These are phyloP conservation scores for Cephus pygmeus DNA, from an alignment of 2,888 invertebrate species.

Conservation along the genomic window DNA sequence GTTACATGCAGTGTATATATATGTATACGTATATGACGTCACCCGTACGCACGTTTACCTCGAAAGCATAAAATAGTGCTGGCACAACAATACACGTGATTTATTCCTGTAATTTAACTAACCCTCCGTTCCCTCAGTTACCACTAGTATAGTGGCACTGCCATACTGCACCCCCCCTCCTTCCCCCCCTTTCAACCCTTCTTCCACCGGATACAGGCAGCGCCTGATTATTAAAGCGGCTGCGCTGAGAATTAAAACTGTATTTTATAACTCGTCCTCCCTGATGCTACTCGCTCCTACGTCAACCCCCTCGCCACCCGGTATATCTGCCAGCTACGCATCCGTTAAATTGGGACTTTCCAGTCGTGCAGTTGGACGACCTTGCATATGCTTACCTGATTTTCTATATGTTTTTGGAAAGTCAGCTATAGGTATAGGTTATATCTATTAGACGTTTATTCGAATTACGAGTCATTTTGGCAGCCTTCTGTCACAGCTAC, in stretches of 20 bases:
- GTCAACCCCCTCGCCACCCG: background rate
- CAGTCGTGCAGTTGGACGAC: too few species aligned
- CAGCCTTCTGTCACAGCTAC: too few species aligned
- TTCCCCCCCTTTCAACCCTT: conserved; percentile 18
- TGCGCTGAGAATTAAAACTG: conserved; percentile 42
- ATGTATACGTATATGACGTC: conserved; percentile 4
- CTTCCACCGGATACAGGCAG: conserved; percentile 13
- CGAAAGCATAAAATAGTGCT: conserved; percentile 37
- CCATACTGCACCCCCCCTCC: conserved; percentile 7
- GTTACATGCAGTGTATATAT: background rate
- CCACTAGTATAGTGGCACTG: conserved; percentile 5
- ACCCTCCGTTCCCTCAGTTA: conserved; percentile 23
- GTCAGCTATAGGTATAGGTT: too few species aligned
- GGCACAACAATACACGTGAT: conserved; percentile 46
- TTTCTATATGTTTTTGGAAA: too few species aligned
- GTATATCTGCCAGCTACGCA: conserved; percentile 1
- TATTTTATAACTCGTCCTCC: conserved; percentile 36
- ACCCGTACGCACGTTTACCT: conserved; percentile 16
- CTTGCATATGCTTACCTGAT: too few species aligned
- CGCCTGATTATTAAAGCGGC: conserved; percentile 37
- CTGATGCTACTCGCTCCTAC: background rate
- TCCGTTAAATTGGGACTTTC: background rate
- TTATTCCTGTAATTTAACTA: conserved; percentile 51
- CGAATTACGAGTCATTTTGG: too few species aligned
- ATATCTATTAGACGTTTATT: too few species aligned